phyloP scores from a whole-genome alignment of 2,888 invertebrate species.

The Lasioglossum villosulum region DNA sequence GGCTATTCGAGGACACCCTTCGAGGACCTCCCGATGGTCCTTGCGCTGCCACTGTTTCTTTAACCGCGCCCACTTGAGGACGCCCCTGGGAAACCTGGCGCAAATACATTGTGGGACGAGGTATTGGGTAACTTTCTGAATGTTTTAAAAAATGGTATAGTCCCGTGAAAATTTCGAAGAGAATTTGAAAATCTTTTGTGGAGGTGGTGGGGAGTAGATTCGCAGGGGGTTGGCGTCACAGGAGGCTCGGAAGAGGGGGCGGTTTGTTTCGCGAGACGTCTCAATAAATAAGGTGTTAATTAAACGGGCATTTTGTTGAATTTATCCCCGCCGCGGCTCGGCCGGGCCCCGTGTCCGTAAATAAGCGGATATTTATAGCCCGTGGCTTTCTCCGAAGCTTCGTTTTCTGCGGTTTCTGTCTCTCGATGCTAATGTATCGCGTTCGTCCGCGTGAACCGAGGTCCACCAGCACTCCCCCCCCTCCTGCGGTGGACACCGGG shows the following conservation, averaged over 20 bases:
- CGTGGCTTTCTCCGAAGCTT: constrained; percentile 50
- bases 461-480: background rate
- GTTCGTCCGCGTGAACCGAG: constrained; percentile 39
- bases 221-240: background rate
- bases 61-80: background rate
- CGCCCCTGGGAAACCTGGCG: background rate
- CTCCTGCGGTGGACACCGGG: constrained; percentile 34
- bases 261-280: constrained; percentile 72
- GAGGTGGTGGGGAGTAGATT: background rate
- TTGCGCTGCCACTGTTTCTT: background rate
- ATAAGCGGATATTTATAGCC: constrained; percentile 83
- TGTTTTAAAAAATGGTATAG: background rate
- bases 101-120: background rate
- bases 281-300: constrained; percentile 84
- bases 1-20: background rate
- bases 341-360: constrained; percentile 77
- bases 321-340: constrained; percentile 77
- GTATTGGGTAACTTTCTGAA: background rate
- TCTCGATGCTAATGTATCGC: constrained; percentile 64
- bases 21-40: background rate
- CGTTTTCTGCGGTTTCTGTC: constrained; percentile 67
- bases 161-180: background rate
- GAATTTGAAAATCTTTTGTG: background rate
- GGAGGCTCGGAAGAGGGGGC: background rate
- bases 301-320: constrained; percentile 83